Conservation (phyloP, 2,113 vertebrate genomes). For the Aplodontia rufa region DNA sequence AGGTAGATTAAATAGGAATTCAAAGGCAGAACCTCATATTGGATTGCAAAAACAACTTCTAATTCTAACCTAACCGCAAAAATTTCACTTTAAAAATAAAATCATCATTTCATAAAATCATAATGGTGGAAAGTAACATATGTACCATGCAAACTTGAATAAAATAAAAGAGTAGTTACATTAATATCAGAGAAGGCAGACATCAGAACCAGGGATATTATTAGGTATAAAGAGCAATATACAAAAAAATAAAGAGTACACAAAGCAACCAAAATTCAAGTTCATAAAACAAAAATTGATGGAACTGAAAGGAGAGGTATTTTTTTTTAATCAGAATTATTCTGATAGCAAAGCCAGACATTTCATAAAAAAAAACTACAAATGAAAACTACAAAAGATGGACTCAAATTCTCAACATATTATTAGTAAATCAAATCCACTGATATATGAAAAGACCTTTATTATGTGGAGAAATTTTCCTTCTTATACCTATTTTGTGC, state of each 20-base stretch:
- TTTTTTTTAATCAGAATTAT: background rate
- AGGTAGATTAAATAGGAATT: background rate
- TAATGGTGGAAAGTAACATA: background rate
- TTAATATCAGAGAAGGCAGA: background rate
- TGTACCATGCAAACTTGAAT: background rate
- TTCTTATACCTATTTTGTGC: background rate
- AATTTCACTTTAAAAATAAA: background rate
- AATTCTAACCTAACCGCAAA: too few relatives aligned
- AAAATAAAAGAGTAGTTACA: background rate
- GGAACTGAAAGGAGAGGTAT: background rate
- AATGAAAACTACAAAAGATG: background rate
- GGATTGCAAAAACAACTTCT: background rate
- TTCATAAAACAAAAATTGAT: background rate
- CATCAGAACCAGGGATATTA: background rate
- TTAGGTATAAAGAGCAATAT: background rate
- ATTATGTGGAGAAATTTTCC: background rate
- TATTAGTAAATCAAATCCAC: background rate
- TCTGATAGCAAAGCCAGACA: background rate
- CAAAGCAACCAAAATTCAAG: background rate
- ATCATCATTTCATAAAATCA: background rate
- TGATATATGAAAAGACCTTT: background rate
- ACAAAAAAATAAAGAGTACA: background rate
- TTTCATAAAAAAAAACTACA: background rate
- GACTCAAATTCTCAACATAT: background rate
- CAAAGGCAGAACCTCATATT: background rate